Percentiles rank a stretch among this genome's conserved stretches.
phyloP scores from a whole-genome alignment of 2,113 vertebrate species.

The Phalacrocorax aristotelis region DNA sequence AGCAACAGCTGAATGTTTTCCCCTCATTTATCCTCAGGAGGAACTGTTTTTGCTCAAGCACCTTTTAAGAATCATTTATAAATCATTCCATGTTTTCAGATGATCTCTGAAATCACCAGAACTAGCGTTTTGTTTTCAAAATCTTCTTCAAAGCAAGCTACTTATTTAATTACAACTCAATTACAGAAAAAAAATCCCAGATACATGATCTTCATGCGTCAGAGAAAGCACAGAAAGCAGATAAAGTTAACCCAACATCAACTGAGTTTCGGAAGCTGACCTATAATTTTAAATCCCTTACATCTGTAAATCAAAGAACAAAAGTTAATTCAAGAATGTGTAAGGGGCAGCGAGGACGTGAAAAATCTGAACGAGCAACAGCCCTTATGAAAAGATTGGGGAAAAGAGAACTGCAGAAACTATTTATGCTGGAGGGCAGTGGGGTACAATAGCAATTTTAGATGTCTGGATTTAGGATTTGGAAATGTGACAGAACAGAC shows the following conservation, averaged over 20 bases:
- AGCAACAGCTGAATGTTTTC: background rate
- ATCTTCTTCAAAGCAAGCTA: background rate
- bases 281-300: background rate
- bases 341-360: background rate
- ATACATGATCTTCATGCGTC: background rate
- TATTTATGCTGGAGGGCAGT: background rate
- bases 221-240: background rate
- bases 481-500: background rate
- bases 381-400: background rate
- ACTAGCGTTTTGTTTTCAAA: background rate
- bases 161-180: background rate
- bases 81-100: background rate
- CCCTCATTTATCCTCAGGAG: background rate
- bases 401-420: background rate
- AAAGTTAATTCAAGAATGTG: background rate
- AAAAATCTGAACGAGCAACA: background rate
- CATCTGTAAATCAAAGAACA: background rate
- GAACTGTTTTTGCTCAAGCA: background rate
- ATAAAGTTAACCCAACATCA: background rate
- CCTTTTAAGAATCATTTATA: background rate
- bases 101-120: background rate
- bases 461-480: background rate
- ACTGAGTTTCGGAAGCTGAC: background rate
- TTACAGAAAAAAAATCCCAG: background rate
- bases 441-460: background rate